phyloP scores from a whole-genome alignment of 2,113 vertebrate genomes.

The Malurus elegans region DNA sequence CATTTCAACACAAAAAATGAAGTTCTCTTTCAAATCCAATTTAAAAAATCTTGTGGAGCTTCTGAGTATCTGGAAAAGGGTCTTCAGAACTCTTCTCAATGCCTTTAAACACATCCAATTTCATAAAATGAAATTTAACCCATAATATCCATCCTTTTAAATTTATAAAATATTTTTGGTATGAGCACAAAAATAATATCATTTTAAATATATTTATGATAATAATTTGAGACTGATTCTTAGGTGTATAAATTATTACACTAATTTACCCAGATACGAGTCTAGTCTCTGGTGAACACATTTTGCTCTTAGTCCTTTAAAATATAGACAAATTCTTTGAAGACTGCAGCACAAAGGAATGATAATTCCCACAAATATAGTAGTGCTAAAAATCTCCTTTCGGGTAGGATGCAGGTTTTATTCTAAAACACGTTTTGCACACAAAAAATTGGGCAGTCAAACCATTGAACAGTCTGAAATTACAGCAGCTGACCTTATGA shows the following conservation, averaged over 20 bases:
- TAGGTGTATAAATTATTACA: neutral
- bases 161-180: neutral
- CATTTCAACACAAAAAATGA: neutral
- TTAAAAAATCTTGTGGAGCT: neutral
- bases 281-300: neutral
- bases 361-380: fast-evolving
- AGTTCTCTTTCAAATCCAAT: neutral
- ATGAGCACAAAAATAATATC: neutral
- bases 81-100: neutral
- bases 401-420: neutral
- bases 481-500: neutral
- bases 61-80: neutral
- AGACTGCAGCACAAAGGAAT: neutral
- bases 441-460: neutral
- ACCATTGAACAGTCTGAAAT: neutral
- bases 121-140: neutral
- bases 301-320: neutral
- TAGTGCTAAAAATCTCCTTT: neutral
- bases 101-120: neutral
- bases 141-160: neutral
- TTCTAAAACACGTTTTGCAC: neutral
- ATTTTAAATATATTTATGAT: neutral
- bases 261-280: neutral
- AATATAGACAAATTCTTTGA: neutral
- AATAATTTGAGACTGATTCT: neutral